Percentiles rank a stretch among this genome's conserved stretches.
These are phyloP conservation scores for Schizothorax lantsangensis DNA, from an alignment of 2,797 vertebrate species.

Conservation along the genomic window DNA sequence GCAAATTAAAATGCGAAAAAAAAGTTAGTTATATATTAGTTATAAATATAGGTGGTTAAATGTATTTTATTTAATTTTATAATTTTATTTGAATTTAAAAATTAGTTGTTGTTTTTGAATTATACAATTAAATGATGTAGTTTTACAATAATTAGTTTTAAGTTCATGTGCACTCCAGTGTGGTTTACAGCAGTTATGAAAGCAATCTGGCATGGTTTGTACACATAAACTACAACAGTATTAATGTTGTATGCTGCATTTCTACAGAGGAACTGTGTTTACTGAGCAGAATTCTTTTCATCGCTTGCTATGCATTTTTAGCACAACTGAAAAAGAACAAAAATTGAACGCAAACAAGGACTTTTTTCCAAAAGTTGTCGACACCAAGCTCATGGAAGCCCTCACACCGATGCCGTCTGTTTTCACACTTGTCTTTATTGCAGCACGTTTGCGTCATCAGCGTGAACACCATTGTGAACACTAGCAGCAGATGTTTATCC, in stretches of 20 bases:
- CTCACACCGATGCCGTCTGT: neutral
- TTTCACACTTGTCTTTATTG: neutral
- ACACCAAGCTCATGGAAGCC: neutral
- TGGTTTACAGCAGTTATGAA: neutral
- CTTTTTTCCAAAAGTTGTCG: neutral
- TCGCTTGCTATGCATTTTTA: neutral
- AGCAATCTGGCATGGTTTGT: neutral
- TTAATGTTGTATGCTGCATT: neutral
- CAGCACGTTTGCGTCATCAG: neutral
- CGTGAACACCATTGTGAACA: neutral
- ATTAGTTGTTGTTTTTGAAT: neutral
- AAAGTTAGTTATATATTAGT: neutral
- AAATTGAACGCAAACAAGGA: neutral
- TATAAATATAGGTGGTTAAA: neutral
- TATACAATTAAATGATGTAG: neutral
- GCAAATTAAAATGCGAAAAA: neutral
- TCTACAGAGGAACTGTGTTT: neutral
- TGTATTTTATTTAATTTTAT: neutral
- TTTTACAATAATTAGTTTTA: neutral
- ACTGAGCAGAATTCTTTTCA: neutral
- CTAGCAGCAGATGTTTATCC: constrained; percentile 9
- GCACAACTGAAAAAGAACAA: neutral
- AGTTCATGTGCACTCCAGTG: neutral
- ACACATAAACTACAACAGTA: neutral
- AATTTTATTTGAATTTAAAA: neutral